phyloP scores from a whole-genome alignment of 2,113 vertebrate species.

The Leptocoma aspasia region DNA sequence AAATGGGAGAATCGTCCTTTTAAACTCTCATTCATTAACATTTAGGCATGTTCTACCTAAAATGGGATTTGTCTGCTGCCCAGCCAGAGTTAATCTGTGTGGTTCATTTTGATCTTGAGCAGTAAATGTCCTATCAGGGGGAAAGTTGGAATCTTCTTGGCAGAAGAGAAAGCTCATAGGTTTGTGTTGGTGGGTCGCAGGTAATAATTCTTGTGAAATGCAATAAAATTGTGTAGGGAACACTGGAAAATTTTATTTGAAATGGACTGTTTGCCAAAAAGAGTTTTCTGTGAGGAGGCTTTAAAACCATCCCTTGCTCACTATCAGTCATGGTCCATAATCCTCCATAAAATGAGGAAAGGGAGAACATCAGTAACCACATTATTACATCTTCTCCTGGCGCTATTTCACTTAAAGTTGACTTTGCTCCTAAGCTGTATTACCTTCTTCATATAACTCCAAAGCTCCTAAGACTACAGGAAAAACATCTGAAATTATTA shows the following conservation, averaged over 20 bases:
- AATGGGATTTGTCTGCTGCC: not conserved
- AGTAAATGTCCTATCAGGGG: not conserved
- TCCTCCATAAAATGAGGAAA: not conserved
- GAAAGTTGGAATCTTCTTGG: not conserved
- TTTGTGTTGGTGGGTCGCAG: not conserved
- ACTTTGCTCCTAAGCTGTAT: not conserved
- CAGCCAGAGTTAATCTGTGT: not conserved
- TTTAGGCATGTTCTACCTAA: not conserved
- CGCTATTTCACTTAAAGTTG: not conserved
- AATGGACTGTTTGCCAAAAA: not conserved
- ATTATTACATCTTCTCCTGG: not conserved
- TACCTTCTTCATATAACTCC: not conserved
- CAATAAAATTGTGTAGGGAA: not conserved
- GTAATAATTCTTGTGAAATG: not conserved
- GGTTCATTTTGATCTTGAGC: not conserved
- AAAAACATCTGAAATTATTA: not conserved
- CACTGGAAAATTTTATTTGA: not conserved
- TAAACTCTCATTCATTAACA: fast-evolving
- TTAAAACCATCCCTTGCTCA: not conserved
- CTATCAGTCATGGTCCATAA: fast-evolving
- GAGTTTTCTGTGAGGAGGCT: not conserved
- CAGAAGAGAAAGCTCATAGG: not conserved
- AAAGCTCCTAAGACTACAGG: not conserved
- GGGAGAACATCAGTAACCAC: not conserved
- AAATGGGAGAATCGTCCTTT: not conserved